A percentile compares a stretch with the other conserved stretches of the same genome.
phyloP scores from a whole-genome alignment of 30 jellyfish, hydroid and myxozoan genomes.

The Morbakka virulenta region DNA sequence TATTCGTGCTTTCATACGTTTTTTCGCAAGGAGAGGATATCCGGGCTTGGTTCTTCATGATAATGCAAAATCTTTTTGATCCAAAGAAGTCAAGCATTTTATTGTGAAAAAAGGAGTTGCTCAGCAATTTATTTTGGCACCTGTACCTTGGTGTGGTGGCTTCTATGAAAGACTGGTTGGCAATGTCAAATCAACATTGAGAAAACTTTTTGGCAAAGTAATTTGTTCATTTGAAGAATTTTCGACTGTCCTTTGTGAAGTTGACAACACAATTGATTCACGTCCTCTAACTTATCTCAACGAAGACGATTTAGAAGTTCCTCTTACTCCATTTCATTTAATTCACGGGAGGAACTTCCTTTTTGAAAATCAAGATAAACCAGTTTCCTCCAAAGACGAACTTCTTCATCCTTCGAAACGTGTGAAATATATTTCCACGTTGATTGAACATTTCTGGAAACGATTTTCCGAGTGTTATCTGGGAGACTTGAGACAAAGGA shows the following conservation, averaged over 20 bases:
- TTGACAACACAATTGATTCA: background rate
- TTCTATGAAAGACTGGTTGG: constrained; percentile 38
- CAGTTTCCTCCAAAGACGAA: no score
- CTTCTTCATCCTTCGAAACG: no score
- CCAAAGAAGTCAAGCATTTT: constrained; percentile 34
- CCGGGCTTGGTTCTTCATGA: constrained; percentile 36
- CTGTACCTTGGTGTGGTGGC: constrained; percentile 53
- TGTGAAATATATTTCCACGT: no score
- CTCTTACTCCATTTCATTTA: constrained; percentile 2
- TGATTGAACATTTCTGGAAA: no score
- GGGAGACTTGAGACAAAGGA: background rate
- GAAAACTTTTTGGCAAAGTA: background rate
- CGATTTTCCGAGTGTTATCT: no score
- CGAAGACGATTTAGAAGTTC: constrained; percentile 1
- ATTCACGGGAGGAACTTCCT: background rate
- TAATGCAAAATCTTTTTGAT: constrained; percentile 45
- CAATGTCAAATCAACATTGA: background rate
- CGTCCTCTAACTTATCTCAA: constrained; percentile 34
- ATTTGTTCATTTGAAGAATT: constrained; percentile 15
- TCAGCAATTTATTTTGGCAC: constrained; percentile 36
- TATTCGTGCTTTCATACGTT: constrained; percentile 56
- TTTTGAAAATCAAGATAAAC: background rate
- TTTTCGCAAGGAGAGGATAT: constrained; percentile 46
- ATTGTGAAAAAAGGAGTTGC: no score
- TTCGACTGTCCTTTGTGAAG: constrained; percentile 4